Conservation (phyloP, 2,113 vertebrate species). For the Lates calcarifer region DNA sequence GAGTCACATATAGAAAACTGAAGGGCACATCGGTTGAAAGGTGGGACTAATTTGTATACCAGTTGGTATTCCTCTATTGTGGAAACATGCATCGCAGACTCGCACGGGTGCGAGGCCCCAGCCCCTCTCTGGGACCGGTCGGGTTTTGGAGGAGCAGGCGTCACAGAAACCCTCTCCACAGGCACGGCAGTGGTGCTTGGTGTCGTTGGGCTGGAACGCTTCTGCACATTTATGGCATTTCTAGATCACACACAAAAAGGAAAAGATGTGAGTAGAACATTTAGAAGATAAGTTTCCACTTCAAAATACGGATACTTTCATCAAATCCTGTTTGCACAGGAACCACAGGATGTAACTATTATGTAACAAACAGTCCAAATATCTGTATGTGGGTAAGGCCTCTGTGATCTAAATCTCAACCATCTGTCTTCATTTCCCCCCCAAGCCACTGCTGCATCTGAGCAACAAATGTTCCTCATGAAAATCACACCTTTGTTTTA, state of each 20-base stretch:
- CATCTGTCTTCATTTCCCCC: not conserved
- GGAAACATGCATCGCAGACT: constrained; percentile 95
- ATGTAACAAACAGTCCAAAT: not conserved
- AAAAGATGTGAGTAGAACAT: not conserved
- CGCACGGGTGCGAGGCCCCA: constrained; percentile 95
- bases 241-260: constrained; percentile 70
- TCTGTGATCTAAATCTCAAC: not conserved
- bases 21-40: not conserved
- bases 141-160: constrained; percentile 92
- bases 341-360: not conserved
- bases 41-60: constrained; percentile 80
- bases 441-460: not conserved
- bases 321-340: not conserved
- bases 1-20: not conserved
- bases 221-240: constrained; percentile 92
- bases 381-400: not conserved
- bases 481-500: not conserved
- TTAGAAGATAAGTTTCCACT: not conserved
- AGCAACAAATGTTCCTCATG: not conserved
- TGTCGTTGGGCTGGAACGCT: constrained; percentile 93
- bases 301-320: not conserved
- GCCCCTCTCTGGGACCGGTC: constrained; percentile 95
- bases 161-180: constrained; percentile 98
- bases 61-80: constrained; percentile 87
- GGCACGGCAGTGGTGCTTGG: constrained; percentile 97